phyloP scores from a whole-genome alignment of 2,113 vertebrate genomes.

The Phasianus colchicus region DNA sequence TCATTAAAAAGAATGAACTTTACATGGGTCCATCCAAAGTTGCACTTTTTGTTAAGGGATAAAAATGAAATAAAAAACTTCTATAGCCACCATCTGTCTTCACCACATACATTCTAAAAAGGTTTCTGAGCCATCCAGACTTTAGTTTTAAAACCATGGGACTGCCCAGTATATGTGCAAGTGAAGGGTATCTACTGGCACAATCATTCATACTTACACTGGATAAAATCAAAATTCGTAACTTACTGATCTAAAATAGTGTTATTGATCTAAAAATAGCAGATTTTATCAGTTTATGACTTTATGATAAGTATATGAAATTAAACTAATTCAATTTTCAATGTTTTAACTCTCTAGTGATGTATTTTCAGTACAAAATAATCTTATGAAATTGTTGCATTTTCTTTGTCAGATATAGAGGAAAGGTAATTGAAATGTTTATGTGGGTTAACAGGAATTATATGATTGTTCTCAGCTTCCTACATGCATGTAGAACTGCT shows the following conservation, averaged over 20 bases:
- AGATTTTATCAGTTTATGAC: not conserved
- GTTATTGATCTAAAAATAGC: not conserved
- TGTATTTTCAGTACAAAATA: not conserved
- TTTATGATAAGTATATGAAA: not conserved
- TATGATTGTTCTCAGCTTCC: not conserved
- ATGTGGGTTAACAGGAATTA: not conserved
- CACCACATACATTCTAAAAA: not conserved
- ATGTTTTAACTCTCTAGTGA: not conserved
- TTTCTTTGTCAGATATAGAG: not conserved
- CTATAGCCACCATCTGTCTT: not conserved
- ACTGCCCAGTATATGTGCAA: fast-evolving
- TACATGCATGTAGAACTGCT: not conserved
- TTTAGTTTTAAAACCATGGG: not conserved
- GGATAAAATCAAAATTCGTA: not conserved
- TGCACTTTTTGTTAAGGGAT: not conserved
- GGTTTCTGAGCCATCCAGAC: not conserved
- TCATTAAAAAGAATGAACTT: not conserved
- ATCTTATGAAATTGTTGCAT: not conserved
- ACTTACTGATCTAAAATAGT: too few species aligned
- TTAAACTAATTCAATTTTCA: not conserved
- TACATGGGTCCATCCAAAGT: not conserved
- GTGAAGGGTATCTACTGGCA: not conserved
- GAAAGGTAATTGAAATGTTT: not conserved
- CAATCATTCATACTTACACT: not conserved
- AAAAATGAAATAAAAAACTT: not conserved